Conservation (phyloP, 2,797 vertebrate genomes). For the Rhyacichthys aspro region DNA sequence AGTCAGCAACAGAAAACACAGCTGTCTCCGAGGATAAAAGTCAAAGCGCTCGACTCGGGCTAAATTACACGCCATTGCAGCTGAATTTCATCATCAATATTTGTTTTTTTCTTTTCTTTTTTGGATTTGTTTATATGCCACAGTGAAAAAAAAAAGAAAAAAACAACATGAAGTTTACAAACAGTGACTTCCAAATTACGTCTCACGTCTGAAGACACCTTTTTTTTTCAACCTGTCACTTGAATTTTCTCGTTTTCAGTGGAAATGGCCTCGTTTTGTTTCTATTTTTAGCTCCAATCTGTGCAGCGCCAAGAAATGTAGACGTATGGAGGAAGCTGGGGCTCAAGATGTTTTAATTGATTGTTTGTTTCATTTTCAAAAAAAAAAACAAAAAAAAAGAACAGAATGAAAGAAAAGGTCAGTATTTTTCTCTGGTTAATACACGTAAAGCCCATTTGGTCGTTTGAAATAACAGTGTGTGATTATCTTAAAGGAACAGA, state of each 20-base stretch:
- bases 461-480: slow-evolving; percentile 9
- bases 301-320: background rate
- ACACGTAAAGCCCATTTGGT: slow-evolving; percentile 22
- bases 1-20: slow-evolving; percentile 25
- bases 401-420: background rate
- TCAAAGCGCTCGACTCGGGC: slow-evolving; percentile 22
- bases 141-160: no score
- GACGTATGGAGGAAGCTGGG: background rate
- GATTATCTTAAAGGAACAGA: no score
- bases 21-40: slow-evolving; percentile 52
- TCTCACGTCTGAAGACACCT: slow-evolving; percentile 35
- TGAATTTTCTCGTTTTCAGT: slow-evolving; percentile 23
- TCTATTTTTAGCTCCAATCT: slow-evolving; percentile 46
- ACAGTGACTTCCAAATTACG: slow-evolving; percentile 17
- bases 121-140: slow-evolving; percentile 64
- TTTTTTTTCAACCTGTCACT: slow-evolving; percentile 16
- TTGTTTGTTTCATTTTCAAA: slow-evolving; percentile 29
- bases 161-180: slow-evolving; percentile 46
- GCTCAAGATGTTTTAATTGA: slow-evolving; percentile 30
- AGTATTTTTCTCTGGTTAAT: slow-evolving; percentile 14
- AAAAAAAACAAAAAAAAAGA: slow-evolving; percentile 5
- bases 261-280: slow-evolving; percentile 18
- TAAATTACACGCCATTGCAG: slow-evolving; percentile 65
- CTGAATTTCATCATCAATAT: slow-evolving; percentile 66
- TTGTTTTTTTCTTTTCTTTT: slow-evolving; percentile 44